Conservation (phyloP, 2,888 invertebrate species). For the Sarcophaga variegata region DNA sequence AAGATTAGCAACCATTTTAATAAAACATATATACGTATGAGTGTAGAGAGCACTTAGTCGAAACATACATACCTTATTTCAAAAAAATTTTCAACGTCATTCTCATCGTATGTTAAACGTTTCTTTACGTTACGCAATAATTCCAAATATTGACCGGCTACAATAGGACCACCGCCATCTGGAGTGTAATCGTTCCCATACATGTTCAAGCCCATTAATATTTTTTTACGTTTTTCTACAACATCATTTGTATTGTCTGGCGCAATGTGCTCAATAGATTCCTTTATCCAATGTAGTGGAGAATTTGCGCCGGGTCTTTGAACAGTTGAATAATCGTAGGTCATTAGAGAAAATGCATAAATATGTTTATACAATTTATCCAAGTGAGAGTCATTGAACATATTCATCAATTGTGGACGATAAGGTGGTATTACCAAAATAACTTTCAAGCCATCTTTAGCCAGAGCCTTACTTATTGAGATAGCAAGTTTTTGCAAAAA, state of each 20-base stretch:
- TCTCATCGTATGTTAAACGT: constrained; percentile 89
- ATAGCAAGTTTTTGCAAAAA: constrained; percentile 86
- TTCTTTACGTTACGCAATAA: constrained; percentile 89
- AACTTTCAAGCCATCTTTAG: constrained; percentile 84
- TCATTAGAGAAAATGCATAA: constrained; percentile 96
- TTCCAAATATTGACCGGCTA: constrained; percentile 90
- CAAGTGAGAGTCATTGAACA: constrained; percentile 89
- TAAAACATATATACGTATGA: no score
- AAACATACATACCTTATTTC: constrained; percentile 88
- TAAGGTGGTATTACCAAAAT: constrained; percentile 91
- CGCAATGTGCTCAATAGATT: constrained; percentile 89
- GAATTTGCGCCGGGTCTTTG: constrained; percentile 95
- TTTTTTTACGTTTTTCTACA: constrained; percentile 86
- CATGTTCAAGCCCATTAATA: constrained; percentile 95
- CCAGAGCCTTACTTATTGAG: constrained; percentile 84
- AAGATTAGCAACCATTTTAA: not conserved
- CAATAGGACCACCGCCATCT: constrained; percentile 91
- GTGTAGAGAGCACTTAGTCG: not conserved
- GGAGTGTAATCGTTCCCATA: constrained; percentile 95
- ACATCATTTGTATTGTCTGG: constrained; percentile 83
- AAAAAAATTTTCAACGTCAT: constrained; percentile 91
- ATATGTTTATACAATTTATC: constrained; percentile 89
- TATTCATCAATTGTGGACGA: constrained; percentile 84
- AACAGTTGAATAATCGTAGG: constrained; percentile 94
- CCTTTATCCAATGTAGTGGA: constrained; percentile 91